Base-by-base conservation (phyloP, 2,113 vertebrate species). In the Ceyx cyanopectus region DNA sequence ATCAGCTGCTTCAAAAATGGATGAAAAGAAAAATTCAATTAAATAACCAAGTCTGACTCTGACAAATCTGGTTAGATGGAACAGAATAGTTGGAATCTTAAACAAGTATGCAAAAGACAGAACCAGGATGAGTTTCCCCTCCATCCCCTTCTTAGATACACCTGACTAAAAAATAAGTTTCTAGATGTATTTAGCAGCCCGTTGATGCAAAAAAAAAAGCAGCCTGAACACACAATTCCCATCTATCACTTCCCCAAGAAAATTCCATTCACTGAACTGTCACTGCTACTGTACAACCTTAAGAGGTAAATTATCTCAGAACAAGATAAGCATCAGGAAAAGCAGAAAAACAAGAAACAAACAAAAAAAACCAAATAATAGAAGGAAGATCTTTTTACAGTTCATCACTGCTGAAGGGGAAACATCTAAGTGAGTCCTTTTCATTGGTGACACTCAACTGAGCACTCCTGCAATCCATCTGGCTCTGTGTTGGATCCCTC, bases 401-500 rank as follows among this genome's bases (percentile, higher is more conserved):
- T 72, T 82, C 53, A 81, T n/a, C 66, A 68, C 18, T 76, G 69
- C 24, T 32, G 50, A 68, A 63, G 40, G 45, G 8, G 16, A 22
- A 89, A 53, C 26, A n/a, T 87, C 29, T 62, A 78, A 63, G 30
- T 22, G 7, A 74, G 40, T 27, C 40, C 14, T 81, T 83, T 70
- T 69, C 26, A 12, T 43, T 77, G 75, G 15, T 84, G 66, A 81
- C 22, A 73, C 14, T 69, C 54, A 91, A 57, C 6, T 68, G 41
- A 46, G 46, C 7, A 76, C 54, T 81, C 74, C 50, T 41, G 58
- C 18, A 46, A 29, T 50, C 87, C 53, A 30, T 34, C 70, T 89
- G 81, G 53, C 29, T 81, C 37, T 23, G 18, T 58, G 37, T 66
- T 67, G 37, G 78, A 91, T 76, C 63, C 74, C 86, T 80, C 81